These are phyloP conservation scores for Tachysurus vachellii DNA, from an alignment of 2,113 vertebrate species.

Conservation along the genomic window DNA sequence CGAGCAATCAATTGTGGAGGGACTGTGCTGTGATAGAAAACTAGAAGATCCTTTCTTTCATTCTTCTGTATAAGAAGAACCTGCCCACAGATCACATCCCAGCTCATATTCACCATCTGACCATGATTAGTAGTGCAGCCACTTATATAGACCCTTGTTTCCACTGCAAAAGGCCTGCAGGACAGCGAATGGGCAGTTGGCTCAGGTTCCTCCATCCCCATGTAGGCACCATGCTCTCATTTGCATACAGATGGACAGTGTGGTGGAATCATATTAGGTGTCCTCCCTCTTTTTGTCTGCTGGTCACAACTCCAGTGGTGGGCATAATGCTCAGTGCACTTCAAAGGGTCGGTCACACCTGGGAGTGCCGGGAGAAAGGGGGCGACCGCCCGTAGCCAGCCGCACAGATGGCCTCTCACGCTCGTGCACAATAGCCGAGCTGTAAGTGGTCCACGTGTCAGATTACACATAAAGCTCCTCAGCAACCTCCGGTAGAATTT, in stretches of 20 bases:
- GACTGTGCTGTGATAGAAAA: background rate
- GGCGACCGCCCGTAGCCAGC: slow-evolving; percentile 52
- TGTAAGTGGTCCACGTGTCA: slow-evolving; percentile 64
- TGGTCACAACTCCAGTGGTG: slow-evolving; percentile 58
- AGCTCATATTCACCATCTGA: slow-evolving; percentile 1
- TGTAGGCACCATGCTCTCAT: slow-evolving; percentile 47
- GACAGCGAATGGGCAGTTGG: slow-evolving; percentile 43
- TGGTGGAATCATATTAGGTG: slow-evolving; percentile 59
- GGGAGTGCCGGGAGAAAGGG: slow-evolving; percentile 65
- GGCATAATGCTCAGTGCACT: slow-evolving; percentile 47
- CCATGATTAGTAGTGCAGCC: slow-evolving; percentile 12
- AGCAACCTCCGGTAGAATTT: slow-evolving; percentile 13
- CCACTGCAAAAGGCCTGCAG: slow-evolving; percentile 16
- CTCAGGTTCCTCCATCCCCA: slow-evolving; percentile 44
- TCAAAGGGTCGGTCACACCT: slow-evolving; percentile 69
- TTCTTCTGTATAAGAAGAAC: background rate
- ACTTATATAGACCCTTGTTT: slow-evolving; percentile 21
- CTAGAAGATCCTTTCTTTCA: background rate
- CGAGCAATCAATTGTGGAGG: background rate
- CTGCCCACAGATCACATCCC: background rate
- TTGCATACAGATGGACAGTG: slow-evolving; percentile 72
- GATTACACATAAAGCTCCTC: slow-evolving; percentile 71
- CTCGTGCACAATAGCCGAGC: slow-evolving; percentile 52
- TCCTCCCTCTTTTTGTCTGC: slow-evolving; percentile 46
- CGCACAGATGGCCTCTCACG: slow-evolving; percentile 66